phyloP scores from a whole-genome alignment of 2,797 vertebrate species.

The Pangasius sanitwongsei region DNA sequence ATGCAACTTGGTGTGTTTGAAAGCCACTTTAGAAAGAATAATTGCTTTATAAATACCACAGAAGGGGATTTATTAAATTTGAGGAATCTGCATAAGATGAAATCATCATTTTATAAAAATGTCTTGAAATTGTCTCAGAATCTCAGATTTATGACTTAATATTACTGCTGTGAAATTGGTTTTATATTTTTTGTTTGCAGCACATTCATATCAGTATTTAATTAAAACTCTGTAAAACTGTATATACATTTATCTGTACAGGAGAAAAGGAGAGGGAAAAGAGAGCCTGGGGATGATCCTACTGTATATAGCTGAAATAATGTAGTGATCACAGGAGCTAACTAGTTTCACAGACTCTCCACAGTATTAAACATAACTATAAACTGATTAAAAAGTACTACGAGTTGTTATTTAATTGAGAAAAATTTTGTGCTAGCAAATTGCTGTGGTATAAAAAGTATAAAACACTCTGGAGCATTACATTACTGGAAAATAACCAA shows the following conservation, averaged over 20 bases:
- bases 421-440: background rate
- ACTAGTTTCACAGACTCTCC: no score
- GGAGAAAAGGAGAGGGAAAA: background rate
- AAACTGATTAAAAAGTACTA: background rate
- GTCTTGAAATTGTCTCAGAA: background rate
- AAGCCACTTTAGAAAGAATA: background rate
- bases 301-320: background rate
- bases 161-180: background rate
- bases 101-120: background rate
- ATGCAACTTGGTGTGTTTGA: background rate
- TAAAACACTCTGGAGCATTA: background rate
- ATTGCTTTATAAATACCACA: background rate
- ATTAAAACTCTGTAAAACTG: background rate
- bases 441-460: background rate
- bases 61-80: background rate
- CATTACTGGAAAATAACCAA: background rate
- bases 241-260: background rate
- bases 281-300: no score
- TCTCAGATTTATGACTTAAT: background rate
- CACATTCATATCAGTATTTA: background rate
- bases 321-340: background rate
- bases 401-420: background rate
- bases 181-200: background rate
- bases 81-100: background rate
- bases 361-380: background rate